A percentile compares a stretch with the other conserved stretches of the same genome.
Conservation (phyloP, 2,797 vertebrate genomes). For the Pipistrellus pipistrellus region DNA sequence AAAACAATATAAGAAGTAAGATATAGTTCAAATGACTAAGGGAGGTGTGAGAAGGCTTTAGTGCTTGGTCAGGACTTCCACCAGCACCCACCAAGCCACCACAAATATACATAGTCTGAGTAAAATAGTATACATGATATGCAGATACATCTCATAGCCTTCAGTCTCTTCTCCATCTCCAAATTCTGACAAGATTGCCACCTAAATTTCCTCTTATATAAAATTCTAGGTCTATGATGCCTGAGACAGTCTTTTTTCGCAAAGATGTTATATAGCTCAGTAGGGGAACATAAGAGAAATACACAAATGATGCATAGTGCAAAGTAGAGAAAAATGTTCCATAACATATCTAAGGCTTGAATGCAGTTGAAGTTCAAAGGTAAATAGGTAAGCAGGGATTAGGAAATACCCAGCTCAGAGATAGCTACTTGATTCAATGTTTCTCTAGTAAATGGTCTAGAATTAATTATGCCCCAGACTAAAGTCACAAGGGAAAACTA, state of each 20-base stretch:
- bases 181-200: background rate
- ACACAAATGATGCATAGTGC: background rate
- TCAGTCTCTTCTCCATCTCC: rapidly evolving
- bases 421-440: background rate
- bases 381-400: background rate
- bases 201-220: background rate
- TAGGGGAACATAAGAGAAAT: constrained; percentile 11
- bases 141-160: background rate
- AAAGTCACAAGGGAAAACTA: background rate
- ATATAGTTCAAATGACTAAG: background rate
- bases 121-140: background rate
- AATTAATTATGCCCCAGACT: background rate
- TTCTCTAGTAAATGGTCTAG: constrained; percentile 12
- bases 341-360: background rate
- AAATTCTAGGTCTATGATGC: background rate
- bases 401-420: background rate
- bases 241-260: background rate
- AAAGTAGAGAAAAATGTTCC: constrained; percentile 1
- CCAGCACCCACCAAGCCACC: background rate
- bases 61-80: background rate
- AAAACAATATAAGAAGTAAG: background rate
- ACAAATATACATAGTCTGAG: background rate
- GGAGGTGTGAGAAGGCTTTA: background rate
- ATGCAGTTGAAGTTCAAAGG: constrained; percentile 9
- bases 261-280: constrained; percentile 26